phyloP scores from a whole-genome alignment of 64 coral and sea anemone genomes.

The Montipora capricornis region DNA sequence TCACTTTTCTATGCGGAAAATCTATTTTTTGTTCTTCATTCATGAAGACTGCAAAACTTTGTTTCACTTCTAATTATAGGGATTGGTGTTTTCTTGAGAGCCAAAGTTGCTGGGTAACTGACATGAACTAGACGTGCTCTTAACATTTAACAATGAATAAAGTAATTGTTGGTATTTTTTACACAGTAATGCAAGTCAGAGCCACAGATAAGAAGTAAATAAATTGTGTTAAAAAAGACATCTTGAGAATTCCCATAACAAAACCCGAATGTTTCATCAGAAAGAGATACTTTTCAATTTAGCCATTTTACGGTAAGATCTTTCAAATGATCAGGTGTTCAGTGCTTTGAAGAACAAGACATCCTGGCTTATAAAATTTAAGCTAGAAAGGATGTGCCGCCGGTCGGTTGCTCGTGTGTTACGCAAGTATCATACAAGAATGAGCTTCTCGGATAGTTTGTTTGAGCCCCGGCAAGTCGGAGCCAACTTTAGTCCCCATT shows the following conservation, averaged over 20 bases:
- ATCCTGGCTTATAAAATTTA: background rate
- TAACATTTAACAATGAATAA: background rate
- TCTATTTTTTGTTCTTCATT: background rate
- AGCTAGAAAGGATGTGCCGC: too few species aligned
- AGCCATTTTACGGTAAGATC: background rate
- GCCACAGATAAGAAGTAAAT: constrained; percentile 18
- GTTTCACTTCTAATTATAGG: too few species aligned
- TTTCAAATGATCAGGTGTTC: background rate
- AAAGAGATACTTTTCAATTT: background rate
- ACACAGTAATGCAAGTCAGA: background rate
- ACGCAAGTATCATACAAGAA: background rate
- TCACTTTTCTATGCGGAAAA: too few species aligned
- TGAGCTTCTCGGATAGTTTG: background rate
- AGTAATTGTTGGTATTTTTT: background rate
- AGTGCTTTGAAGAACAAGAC: background rate
- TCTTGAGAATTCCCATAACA: constrained; percentile 47
- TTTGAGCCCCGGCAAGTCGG: too few species aligned
- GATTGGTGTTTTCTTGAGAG: background rate
- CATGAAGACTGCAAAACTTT: too few species aligned
- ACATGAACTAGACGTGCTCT: background rate
- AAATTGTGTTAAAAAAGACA: background rate
- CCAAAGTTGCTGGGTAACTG: background rate
- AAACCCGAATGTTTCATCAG: background rate
- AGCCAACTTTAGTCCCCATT: background rate
- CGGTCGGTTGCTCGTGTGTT: too few species aligned